Percentiles rank a stretch among this genome's conserved stretches.
These are phyloP conservation scores for Hyles euphorbiae DNA, from an alignment of 1,140 invertebrate species.

Conservation along the genomic window DNA sequence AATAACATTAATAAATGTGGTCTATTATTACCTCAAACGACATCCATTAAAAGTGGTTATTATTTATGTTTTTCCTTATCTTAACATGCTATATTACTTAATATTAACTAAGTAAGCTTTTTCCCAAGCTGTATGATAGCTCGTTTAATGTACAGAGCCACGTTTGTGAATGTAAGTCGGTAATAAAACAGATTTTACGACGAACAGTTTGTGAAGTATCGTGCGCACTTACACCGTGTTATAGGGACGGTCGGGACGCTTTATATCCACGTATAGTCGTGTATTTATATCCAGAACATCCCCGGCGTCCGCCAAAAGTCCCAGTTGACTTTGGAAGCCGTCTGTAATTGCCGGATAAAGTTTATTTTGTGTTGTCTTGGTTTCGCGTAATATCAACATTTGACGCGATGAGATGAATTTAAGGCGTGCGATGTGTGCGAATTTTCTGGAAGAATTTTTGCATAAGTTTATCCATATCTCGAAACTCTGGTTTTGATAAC, in stretches of 20 bases:
- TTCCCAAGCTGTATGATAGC: background rate
- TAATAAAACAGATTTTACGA: conserved; percentile 2
- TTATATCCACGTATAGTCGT: conserved; percentile 1
- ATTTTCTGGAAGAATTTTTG: too few species aligned
- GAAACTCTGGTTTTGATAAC: too few species aligned
- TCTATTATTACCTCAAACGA: too few species aligned
- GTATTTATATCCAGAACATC: background rate
- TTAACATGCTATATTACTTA: too few species aligned
- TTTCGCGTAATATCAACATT: background rate
- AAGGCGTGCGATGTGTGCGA: too few species aligned
- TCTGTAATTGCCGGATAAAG: background rate
- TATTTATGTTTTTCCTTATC: too few species aligned
- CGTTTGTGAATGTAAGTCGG: background rate
- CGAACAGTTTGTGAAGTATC: background rate
- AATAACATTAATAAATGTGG: too few species aligned
- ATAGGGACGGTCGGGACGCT: background rate
- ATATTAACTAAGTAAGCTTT: background rate
- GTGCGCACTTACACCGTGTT: background rate
- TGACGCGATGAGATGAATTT: too few species aligned
- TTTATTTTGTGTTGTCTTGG: background rate
- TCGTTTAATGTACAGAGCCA: background rate
- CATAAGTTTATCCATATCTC: too few species aligned
- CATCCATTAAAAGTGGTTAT: too few species aligned
- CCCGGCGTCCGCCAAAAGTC: background rate
- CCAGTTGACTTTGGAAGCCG: conserved; percentile 3